phyloP scores from a whole-genome alignment of 2,797 vertebrate species.

The Propithecus perrieri region DNA sequence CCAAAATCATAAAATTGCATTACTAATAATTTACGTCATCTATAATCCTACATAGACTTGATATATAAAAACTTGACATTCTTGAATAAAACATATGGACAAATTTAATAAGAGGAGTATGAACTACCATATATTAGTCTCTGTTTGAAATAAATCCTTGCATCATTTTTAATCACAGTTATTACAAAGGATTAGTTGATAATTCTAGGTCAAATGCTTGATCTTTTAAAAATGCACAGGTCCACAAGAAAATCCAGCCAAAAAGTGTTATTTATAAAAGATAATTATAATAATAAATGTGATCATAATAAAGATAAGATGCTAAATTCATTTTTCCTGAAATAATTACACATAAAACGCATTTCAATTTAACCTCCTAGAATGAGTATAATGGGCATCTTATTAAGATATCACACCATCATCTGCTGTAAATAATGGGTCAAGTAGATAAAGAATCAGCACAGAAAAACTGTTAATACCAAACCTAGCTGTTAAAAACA shows the following conservation, averaged over 20 bases:
- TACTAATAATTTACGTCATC: background rate
- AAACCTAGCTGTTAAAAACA: background rate
- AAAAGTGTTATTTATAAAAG: slow-evolving; percentile 4
- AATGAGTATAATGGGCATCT: background rate
- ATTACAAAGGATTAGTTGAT: slow-evolving; percentile 37
- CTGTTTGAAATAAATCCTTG: slow-evolving; percentile 15
- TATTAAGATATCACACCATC: background rate
- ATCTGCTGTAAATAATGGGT: background rate
- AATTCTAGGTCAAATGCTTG: background rate
- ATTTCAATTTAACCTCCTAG: background rate
- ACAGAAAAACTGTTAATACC: background rate
- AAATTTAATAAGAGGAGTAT: background rate
- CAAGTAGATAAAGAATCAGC: background rate
- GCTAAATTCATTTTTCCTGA: background rate
- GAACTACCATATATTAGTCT: background rate
- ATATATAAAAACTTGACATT: background rate
- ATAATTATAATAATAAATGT: background rate
- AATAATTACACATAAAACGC: background rate
- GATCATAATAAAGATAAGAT: background rate
- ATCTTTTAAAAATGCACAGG: background rate
- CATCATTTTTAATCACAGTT: slow-evolving; percentile 42
- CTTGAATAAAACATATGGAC: background rate
- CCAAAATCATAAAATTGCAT: background rate
- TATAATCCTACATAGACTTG: background rate
- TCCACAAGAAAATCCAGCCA: background rate